Evolutionary conservation across 2,113 vertebrate species (phyloP), one percentile per base, ranked within the genome.

Genomic region (Otus sunia): DNA sequence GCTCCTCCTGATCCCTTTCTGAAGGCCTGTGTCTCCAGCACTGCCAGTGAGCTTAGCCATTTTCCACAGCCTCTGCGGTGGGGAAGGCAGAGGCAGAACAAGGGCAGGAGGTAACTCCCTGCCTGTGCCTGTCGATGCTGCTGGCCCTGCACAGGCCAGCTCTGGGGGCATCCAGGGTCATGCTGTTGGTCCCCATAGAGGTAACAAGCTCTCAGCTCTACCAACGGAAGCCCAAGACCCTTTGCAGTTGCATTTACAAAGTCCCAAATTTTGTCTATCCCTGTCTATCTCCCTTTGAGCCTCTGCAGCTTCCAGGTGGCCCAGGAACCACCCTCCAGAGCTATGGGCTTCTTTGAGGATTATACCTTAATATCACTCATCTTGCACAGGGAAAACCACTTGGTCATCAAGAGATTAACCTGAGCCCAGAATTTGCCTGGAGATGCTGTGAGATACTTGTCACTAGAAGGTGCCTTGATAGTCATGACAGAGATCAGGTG

Each of bases 11-110:
- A 12, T 52, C 62, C 49, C 66, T 25, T 41, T 75, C 34, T 1
- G 7, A 49, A 59, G 26, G 34, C 2, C 0, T 30, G 55, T 1
- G 12, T 17, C n/a, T 82, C 66, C 78, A 72, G 60, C 39, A 6
- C 34, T 7, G 29, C 0, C 11, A 73, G 53, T 0, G 3, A 67
- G 53, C 26, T 11, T 2, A 39, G 56, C 73, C 41, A 15, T 18
- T 29, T 60, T 75, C 63, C 3, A 2, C 81, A 52, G 59, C 76
- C n/a, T 45, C 62, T 7, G 56, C 0, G 9, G 27, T 10, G 68
- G 43, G 41, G 39, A 72, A 37, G 37, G 45, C 30, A 52, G 47
- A 59, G 55, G 23, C 23, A 29, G 41, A 23, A 29, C 37, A 59
- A 37, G 49, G 75, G 56, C 62, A 52, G 53, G 45, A 76, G 26